Evolutionary conservation across 1,140 invertebrate genomes (phyloP), one percentile per base, ranked within the genome.

Genomic region (Apis florea): DNA sequence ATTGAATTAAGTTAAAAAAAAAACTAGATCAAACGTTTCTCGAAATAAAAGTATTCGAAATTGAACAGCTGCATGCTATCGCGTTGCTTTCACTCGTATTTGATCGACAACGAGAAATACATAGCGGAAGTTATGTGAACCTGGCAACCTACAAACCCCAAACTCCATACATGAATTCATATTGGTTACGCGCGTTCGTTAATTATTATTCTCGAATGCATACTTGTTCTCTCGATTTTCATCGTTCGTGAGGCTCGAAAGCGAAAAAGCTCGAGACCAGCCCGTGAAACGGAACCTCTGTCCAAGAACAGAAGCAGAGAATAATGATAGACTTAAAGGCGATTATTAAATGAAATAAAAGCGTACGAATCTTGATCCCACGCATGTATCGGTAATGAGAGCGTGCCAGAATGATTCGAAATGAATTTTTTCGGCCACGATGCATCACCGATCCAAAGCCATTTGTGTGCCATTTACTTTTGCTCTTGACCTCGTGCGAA

Each of bases 81-180:
- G 77, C 69, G 84, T 87, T 90, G 91, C 91, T 92, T 92, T 92
- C 91, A 90, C 90, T 91, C 89, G 71, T 73, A 26, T 71, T 80
- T 68, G n/a, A 68, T 83, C 54, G 69, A 73, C 77, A 11, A 68
- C 31, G 86, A 71, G 58, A 69, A 83, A 88, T 78, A 72, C 83
- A 75, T 82, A 90, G 91, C 91, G 92, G 92, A 92, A 90, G 88
- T 90, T 81, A 84, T 88, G 84, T 89, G 90, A 89, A 90, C 89
- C 89, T 63, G 71, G 64, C 90, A 93, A 92, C 92, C 92, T 88
- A 93, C 90, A 93, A 93, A 93, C 92, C 92, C 79, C 88, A 85
- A 92, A 93, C 76, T 83, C 66, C 63, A 67, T 58, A 56, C 58
- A 66, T 40, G 75, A 21, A 68, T 83, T 56, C 47, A 13, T 67